Conservation (phyloP, 2,888 invertebrate species). For the Amiota communis region DNA sequence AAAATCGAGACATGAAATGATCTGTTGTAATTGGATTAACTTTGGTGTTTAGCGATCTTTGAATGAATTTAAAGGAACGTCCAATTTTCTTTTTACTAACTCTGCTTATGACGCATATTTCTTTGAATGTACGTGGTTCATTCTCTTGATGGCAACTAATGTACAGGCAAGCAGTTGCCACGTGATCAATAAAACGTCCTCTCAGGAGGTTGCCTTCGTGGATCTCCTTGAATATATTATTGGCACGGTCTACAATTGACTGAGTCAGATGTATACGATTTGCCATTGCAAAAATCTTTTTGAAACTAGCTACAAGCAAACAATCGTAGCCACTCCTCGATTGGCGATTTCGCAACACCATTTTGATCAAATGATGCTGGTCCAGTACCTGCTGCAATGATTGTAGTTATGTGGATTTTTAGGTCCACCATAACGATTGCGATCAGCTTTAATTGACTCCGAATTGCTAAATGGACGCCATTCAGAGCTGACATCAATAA, state of each 20-base stretch:
- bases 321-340: too few species aligned
- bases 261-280: slow-evolving; percentile 84
- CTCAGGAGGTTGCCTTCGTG: slow-evolving; percentile 97
- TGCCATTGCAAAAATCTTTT: too few species aligned
- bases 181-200: slow-evolving; percentile 97
- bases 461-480: slow-evolving; percentile 98
- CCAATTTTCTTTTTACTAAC: slow-evolving; percentile 99
- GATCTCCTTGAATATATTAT: slow-evolving; percentile 95
- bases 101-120: slow-evolving; percentile 99
- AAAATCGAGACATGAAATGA: slow-evolving; percentile 98
- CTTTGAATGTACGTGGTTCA: slow-evolving; percentile 98
- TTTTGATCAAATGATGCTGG: slow-evolving; percentile 94
- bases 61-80: slow-evolving; percentile 95
- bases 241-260: slow-evolving; percentile 97
- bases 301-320: too few species aligned
- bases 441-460: slow-evolving; percentile 96
- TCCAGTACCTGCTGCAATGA: slow-evolving; percentile 85
- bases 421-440: slow-evolving; percentile 92
- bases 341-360: too few species aligned
- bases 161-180: slow-evolving; percentile 98
- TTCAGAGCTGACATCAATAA: slow-evolving; percentile 99
- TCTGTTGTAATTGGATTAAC: slow-evolving; percentile 98
- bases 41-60: slow-evolving; percentile 96
- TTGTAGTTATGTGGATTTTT: too few species aligned
- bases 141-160: slow-evolving; percentile 99